Evolutionary conservation across 1,140 invertebrate species (phyloP).

Genomic region (Pogonomyrmex californicus): DNA sequence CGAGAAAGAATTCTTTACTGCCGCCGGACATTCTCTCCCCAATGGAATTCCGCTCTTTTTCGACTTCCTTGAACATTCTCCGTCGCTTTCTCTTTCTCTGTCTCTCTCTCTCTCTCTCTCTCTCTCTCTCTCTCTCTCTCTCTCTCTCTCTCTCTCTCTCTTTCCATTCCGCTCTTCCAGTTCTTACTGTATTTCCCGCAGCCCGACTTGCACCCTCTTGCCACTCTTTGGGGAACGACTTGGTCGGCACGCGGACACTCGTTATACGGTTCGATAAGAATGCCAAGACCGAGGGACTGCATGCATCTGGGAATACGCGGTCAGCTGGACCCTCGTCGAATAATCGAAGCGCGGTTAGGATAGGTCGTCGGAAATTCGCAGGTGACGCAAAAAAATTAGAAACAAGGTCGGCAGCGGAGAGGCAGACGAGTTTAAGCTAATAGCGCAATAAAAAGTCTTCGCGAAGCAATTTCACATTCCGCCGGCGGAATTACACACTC

Average conservation of each 20-base stretch:
- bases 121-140: no score
- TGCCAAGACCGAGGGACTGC: neutral
- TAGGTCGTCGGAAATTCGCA: neutral
- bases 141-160: neutral
- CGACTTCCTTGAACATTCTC: slow-evolving; percentile 19
- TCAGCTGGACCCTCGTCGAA: slow-evolving; percentile 8
- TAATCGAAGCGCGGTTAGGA: neutral
- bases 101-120: no score
- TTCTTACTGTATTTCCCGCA: slow-evolving; percentile 11
- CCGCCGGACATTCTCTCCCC: slow-evolving; percentile 19
- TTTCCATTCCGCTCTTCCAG: neutral
- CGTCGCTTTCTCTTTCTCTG: neutral
- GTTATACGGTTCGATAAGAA: slow-evolving; percentile 20
- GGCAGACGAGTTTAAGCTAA: slow-evolving; percentile 66
- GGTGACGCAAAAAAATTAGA: slow-evolving; percentile 6
- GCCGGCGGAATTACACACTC: slow-evolving; percentile 73
- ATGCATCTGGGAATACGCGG: neutral
- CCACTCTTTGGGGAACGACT: slow-evolving; percentile 1
- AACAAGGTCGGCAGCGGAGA: neutral
- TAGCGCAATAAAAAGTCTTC: slow-evolving; percentile 63
- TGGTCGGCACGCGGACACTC: slow-evolving; percentile 1
- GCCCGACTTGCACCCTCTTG: neutral
- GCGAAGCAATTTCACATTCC: slow-evolving; percentile 74
- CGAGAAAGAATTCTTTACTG: slow-evolving; percentile 61
- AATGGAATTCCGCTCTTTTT: slow-evolving; percentile 46